Base-by-base conservation (phyloP, 2,888 invertebrate genomes). In the Drosophila sordidula region DNA sequence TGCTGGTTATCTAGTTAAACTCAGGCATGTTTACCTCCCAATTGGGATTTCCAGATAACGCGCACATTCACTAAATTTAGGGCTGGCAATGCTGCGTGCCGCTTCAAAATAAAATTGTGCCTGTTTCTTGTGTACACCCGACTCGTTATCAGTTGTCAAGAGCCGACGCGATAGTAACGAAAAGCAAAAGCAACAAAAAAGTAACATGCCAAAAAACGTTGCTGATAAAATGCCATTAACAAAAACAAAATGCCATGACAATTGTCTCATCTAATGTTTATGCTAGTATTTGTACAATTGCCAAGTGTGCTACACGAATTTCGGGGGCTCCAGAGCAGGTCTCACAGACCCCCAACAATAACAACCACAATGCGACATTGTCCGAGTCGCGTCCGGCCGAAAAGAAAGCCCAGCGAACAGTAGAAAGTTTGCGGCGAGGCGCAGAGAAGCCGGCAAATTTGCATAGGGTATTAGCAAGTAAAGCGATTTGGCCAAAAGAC, bases 141-240 rank as follows among this genome's bases (percentile, higher is more conserved):
- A 9, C 42, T 11, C 46, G 51, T 76, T 73, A 77, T 73, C 76
- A 75, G 65, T 50, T 57, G 52, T 36, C 56, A 70, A 57, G 56
- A 65, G 59, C 64, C 67, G 65, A 57, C 32, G 54, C 29, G 66
- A 79, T 61, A 70, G 57, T 66, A 67, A 41, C 18, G 29, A 16
- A 47, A 47, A 18, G 22, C 18, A 22, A 34, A 42, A 25, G 11
- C 41, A 25, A 32, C 11, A 34, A 41, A 44, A 49, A 68, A 39
- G 11, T 26, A 51, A 55, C 34, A 56, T 32, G 66, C 49, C 52
- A 41, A 70, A 52, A 63, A 42, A 47, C 11, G 8, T 11, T 46
- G 66, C 80, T 83, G 82, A 83, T 83, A 86, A 83, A 83, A 85
- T 82, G 51, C 79, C 83, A 71, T 74, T 52, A 50, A 45, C 70